Base-by-base conservation (phyloP, 2,113 vertebrate species). In the Hydropotes inermis region DNA sequence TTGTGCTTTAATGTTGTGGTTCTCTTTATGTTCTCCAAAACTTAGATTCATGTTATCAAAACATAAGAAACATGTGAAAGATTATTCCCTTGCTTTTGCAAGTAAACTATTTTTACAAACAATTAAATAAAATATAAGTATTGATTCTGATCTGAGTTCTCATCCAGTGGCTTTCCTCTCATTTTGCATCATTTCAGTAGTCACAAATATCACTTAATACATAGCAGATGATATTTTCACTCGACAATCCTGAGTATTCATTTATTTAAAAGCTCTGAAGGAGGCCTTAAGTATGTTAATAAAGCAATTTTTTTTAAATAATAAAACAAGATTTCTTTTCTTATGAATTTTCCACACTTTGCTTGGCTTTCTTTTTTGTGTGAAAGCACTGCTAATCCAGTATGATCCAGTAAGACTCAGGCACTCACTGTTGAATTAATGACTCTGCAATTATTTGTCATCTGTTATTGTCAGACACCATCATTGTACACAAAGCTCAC, bases 361-460 rank as follows among this genome's bases (percentile, higher is more conserved):
- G 57, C 39, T 39, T 89, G 85, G 58, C 54, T 70, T 39, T 16
- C 36, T 6, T 87, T 87, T 95, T 85, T 55, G 47, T 43, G 9
- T 79, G 55, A 70, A 91, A 97, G 47, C 7, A 47, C 14, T 28
- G 50, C 21, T 27, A 70, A 74, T 54, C 88, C 13, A 74, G 10
- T 47, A 67, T 67, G 43, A 89, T 95, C 33, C n/a, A 43, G 25
- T 57, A 55, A 57, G 4, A 21, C 25, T 96, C 91, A 61, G 12
- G 90, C 39, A 39, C 7, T 92, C 33, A 33, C 14, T 88, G 39
- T 11, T 70, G 39, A 95, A 91, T 87, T 90, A 91, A 39, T 79
- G 64, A 95, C 83, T 87, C 54, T 92, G 84, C 79, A 70, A 86
- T 95, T 96, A 89, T 94, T 85, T 95, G 43, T 57, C 84, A 97